Evolutionary conservation across 2,797 vertebrate genomes (phyloP), one percentile per base, ranked within the genome.

Genomic region (Crossoptilon crossoptilon): DNA sequence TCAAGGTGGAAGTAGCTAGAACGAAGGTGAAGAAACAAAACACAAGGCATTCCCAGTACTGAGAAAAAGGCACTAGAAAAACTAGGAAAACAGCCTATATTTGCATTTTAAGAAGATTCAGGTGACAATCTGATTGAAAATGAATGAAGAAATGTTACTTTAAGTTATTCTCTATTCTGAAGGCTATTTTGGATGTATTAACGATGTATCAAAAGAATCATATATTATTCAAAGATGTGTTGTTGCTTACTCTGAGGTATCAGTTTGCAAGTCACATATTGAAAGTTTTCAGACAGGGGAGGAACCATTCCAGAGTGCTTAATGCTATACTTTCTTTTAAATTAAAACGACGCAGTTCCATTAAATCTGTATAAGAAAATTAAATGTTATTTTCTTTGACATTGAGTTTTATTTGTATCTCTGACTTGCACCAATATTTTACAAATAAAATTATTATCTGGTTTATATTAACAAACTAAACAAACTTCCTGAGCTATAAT

Each of bases 231-330:
- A 82, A 86, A 94, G 71, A 23, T 29, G 10, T 81, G 39, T 58
- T 66, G 41, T 59, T 95, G 59, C 94, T 96, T 95, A 94, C 87
- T 79, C 69, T 88, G 91, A 80, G 18, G 16, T 41, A 85, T 43
- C 70, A 90, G 41, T 84, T 85, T 86, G 66, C 88, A 96, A 94
- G 85, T 95, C 91, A 91, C 1, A 0, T 60, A 93, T 21, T 83
- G 51, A 67, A 94, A 91, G 64, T 91, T 92, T 95, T 95, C 84
- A 85, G 95, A 93, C 74, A 90, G 91, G 91, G 94, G 73, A 90
- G 88, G 91, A 96, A 87, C 68, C 33, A 58, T 48, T 94, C 83
- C 77, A 89, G 80, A 93, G 92, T 72, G 92, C 71, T 33, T 70
- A 15, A 26, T 85, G 39, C 63, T 21, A 14, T 21, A n/a, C 31